Conservation (phyloP, 37 sponge, comb jelly and placozoan species). For the Agelas oroides region DNA sequence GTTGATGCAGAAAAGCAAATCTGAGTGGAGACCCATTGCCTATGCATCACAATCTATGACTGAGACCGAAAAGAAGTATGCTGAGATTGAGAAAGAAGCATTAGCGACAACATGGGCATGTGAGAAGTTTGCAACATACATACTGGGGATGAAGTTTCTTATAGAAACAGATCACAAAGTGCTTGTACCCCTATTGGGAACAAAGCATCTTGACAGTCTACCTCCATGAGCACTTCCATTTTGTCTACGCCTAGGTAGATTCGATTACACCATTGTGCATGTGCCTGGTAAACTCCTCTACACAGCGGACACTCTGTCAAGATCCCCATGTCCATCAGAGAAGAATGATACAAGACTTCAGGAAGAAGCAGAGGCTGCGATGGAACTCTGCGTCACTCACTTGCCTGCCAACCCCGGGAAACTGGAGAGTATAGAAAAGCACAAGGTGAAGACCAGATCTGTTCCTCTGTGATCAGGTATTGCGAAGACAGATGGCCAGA, state of each 20-base stretch:
- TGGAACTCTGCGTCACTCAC: background rate
- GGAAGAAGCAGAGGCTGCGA: background rate
- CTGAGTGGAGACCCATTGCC: constrained; percentile 30
- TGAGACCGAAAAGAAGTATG: constrained; percentile 41
- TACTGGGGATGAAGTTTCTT: constrained; percentile 33
- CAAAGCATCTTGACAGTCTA: constrained; percentile 35
- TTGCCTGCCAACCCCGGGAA: constrained; percentile 17
- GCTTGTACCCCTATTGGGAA: constrained; percentile 40
- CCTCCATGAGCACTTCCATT: constrained; percentile 39
- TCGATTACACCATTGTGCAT: constrained; percentile 29
- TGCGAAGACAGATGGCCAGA: constrained; percentile 43
- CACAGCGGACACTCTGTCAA: constrained; percentile 45
- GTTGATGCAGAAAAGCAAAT: constrained; percentile 4
- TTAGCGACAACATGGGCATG: constrained; percentile 46
- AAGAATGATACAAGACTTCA: background rate
- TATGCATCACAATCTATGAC: constrained; percentile 49
- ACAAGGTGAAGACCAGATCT: constrained; percentile 19
- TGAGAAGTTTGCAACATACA: constrained; percentile 33
- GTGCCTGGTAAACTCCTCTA: constrained; percentile 35
- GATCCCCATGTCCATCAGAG: constrained; percentile 16
- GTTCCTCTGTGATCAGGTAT: constrained; percentile 2
- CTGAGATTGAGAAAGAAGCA: constrained; percentile 28
- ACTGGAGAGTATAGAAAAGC: constrained; percentile 40
- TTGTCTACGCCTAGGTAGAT: constrained; percentile 36
- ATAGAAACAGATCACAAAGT: constrained; percentile 62